phyloP scores from a whole-genome alignment of 2,888 invertebrate species.

The Brachyopa scutellaris region DNA sequence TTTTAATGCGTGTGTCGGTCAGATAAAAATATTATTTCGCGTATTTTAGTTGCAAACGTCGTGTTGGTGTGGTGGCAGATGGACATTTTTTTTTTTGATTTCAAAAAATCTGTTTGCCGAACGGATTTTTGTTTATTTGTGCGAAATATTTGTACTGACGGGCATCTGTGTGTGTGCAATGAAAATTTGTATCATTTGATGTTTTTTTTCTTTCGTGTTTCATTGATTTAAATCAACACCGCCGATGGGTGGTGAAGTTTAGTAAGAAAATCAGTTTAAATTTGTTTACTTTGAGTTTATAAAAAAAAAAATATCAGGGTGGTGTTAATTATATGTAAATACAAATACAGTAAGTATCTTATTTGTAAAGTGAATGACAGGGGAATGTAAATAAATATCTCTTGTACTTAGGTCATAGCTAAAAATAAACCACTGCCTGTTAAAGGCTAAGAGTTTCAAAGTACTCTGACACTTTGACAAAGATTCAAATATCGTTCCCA shows the following conservation, averaged over 20 bases:
- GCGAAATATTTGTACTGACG: neutral
- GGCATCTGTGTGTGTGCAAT: neutral
- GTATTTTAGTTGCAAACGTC: neutral
- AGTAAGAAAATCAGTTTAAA: neutral
- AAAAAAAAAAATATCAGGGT: too few species aligned
- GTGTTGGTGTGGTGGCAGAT: neutral
- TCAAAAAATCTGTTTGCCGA: constrained; percentile 12
- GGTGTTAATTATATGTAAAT: too few species aligned
- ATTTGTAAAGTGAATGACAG: too few species aligned
- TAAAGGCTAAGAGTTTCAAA: too few species aligned
- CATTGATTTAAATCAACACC: neutral
- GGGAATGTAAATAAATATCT: too few species aligned
- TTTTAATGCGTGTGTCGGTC: neutral
- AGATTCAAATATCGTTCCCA: too few species aligned
- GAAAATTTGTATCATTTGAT: neutral
- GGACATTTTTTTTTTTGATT: neutral
- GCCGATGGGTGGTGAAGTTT: too few species aligned
- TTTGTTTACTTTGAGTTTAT: too few species aligned
- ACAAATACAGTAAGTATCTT: too few species aligned
- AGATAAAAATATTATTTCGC: neutral
- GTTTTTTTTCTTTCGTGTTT: neutral
- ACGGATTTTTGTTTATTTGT: constrained; percentile 17
- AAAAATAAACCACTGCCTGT: too few species aligned
- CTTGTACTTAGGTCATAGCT: too few species aligned
- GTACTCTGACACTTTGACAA: too few species aligned